These are phyloP conservation scores for Dynastes hyllus DNA, from an alignment of 2,888 invertebrate species.

Conservation along the genomic window DNA sequence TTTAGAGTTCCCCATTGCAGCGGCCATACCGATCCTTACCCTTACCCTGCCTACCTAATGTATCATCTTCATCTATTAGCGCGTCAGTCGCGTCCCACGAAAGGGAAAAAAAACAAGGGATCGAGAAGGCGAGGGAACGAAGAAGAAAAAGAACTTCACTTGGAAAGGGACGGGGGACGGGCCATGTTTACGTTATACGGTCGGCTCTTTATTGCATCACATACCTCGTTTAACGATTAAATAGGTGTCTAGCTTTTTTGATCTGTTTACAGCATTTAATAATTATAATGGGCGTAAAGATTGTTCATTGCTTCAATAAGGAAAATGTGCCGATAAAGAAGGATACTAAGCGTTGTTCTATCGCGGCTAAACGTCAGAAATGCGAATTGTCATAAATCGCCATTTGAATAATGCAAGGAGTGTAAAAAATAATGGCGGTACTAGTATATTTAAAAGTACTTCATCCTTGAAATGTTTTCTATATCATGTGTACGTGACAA, in stretches of 20 bases:
- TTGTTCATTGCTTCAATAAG: constrained; percentile 29
- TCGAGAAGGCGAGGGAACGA: background rate
- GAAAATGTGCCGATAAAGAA: background rate
- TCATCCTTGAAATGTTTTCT: too few relatives aligned
- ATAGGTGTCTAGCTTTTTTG: constrained; percentile 52
- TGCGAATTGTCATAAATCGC: too few relatives aligned
- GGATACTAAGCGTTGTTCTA: too few relatives aligned
- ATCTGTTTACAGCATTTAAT: constrained; percentile 50
- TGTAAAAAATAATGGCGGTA: too few relatives aligned
- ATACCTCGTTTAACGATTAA: constrained; percentile 53
- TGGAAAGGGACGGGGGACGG: background rate
- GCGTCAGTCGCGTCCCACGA: background rate
- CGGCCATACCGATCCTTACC: background rate
- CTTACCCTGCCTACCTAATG: background rate
- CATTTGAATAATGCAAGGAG: too few relatives aligned
- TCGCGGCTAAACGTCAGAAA: too few relatives aligned
- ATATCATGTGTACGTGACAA: too few relatives aligned
- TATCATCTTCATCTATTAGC: constrained; percentile 9
- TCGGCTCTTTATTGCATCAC: constrained; percentile 51
- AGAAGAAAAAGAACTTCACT: background rate
- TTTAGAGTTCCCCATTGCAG: constrained; percentile 41
- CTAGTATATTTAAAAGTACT: too few relatives aligned
- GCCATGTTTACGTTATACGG: constrained; percentile 46
- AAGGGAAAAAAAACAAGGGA: background rate
- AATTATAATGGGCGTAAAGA: constrained; percentile 45